phyloP scores from a whole-genome alignment of 2,113 vertebrate species.

The Noturus placidus region DNA sequence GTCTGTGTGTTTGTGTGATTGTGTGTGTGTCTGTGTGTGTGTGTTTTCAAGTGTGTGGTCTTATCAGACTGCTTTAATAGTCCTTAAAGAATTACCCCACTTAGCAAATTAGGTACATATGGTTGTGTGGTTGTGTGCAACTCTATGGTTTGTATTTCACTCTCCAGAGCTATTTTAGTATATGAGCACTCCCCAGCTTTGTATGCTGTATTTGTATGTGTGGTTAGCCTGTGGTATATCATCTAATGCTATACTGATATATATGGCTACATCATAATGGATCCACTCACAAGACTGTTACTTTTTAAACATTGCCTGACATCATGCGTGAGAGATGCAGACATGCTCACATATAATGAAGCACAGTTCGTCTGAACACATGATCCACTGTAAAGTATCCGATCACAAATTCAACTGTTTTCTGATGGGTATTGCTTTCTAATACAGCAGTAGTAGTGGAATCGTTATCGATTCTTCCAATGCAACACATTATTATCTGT shows the following conservation, averaged over 20 bases:
- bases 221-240: slow-evolving; percentile 12
- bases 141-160: slow-evolving; percentile 12
- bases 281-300: not conserved
- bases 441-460: not conserved
- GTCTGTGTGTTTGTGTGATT: not conserved
- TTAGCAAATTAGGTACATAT: slow-evolving; percentile 60
- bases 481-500: not conserved
- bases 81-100: slow-evolving; percentile 56
- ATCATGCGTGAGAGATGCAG: not conserved
- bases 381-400: not conserved
- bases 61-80: slow-evolving; percentile 55
- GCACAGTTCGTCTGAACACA: not conserved
- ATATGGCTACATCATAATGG: not conserved
- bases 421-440: not conserved
- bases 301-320: not conserved
- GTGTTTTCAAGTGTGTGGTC: slow-evolving; percentile 50
- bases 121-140: slow-evolving; percentile 44
- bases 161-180: not conserved
- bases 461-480: not conserved
- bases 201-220: slow-evolving; percentile 18
- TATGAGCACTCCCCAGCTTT: not conserved
- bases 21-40: not conserved
- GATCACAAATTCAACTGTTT: not conserved
- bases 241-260: not conserved
- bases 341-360: not conserved